A percentile compares a stretch with the other conserved stretches of the same genome.
Conservation (phyloP, 2,797 vertebrate genomes). For the Eulemur albifrons region DNA sequence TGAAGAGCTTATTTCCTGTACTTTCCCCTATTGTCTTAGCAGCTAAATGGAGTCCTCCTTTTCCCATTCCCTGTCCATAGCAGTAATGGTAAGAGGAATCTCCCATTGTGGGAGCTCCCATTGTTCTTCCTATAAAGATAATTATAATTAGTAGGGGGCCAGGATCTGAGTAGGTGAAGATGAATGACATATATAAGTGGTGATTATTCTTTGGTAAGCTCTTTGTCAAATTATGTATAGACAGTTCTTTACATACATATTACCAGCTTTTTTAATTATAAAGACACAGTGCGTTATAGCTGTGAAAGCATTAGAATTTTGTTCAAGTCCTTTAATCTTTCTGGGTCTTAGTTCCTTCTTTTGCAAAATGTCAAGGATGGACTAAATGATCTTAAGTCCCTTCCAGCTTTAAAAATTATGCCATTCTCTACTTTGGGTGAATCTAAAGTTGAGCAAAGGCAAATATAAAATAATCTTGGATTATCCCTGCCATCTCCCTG, state of each 20-base stretch:
- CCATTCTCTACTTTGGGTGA: slow-evolving; percentile 46
- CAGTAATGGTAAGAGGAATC: slow-evolving; percentile 20
- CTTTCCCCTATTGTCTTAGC: slow-evolving; percentile 46
- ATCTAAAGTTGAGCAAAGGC: slow-evolving; percentile 54
- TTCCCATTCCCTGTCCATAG: neutral
- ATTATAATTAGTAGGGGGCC: slow-evolving; percentile 31
- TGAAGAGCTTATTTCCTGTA: slow-evolving; percentile 35
- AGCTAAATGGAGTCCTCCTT: slow-evolving; percentile 23
- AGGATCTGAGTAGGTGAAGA: neutral
- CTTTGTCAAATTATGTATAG: slow-evolving; percentile 39
- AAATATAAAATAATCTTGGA: slow-evolving; percentile 45
- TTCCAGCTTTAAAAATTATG: slow-evolving; percentile 43
- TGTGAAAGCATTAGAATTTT: slow-evolving; percentile 52
- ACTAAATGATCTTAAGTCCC: slow-evolving; percentile 50
- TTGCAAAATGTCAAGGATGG: slow-evolving; percentile 52
- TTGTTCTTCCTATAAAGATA: slow-evolving; percentile 38
- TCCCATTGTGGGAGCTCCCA: neutral
- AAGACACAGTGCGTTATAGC: slow-evolving; percentile 20
- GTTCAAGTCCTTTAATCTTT: slow-evolving; percentile 58
- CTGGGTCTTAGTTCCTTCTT: slow-evolving; percentile 45
- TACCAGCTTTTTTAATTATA: slow-evolving; percentile 48
- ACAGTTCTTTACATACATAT: slow-evolving; percentile 24
- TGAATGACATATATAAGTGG: neutral
- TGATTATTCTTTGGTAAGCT: slow-evolving; percentile 43
- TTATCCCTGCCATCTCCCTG: slow-evolving; percentile 41